Percentiles rank a stretch among this genome's conserved stretches.
Evolutionary conservation across 2,797 vertebrate species (phyloP).

Genomic region (Takifugu ocellatus): DNA sequence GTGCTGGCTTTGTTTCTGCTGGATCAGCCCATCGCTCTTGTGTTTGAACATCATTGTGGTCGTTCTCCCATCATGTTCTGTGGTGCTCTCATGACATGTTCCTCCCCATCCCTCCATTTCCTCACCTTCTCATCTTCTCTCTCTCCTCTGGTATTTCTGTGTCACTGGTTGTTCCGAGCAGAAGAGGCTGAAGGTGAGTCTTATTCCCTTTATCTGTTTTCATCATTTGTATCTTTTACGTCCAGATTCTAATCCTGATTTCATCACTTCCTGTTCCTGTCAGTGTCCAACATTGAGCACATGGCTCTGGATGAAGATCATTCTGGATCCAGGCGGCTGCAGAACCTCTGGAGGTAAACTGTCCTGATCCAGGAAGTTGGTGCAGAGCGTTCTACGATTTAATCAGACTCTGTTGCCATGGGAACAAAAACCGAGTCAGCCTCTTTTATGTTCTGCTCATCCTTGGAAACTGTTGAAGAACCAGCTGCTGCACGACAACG

Average conservation of each 20-base stretch:
- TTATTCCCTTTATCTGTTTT: neutral
- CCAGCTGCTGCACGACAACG: too few relatives aligned
- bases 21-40: slow-evolving; percentile 10
- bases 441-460: too few relatives aligned
- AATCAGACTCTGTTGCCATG: too few relatives aligned
- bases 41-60: slow-evolving; percentile 41
- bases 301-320: slow-evolving; percentile 90
- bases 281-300: slow-evolving; percentile 90
- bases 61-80: slow-evolving; percentile 61
- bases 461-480: too few relatives aligned
- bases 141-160: slow-evolving; percentile 46
- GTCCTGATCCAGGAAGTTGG: too few relatives aligned
- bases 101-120: slow-evolving; percentile 7
- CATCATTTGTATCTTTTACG: neutral
- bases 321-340: slow-evolving; percentile 87
- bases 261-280: neutral
- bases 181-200: slow-evolving; percentile 82
- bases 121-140: slow-evolving; percentile 32
- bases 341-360: slow-evolving; percentile 91
- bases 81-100: slow-evolving; percentile 52
- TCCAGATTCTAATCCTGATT: rapidly evolving
- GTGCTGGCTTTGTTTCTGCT: slow-evolving; percentile 6
- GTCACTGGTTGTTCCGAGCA: slow-evolving; percentile 66
- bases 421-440: too few relatives aligned
- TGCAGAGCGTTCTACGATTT: neutral